These are phyloP conservation scores for Stomorhina lunata DNA, from an alignment of 2,888 invertebrate genomes.

Conservation along the genomic window DNA sequence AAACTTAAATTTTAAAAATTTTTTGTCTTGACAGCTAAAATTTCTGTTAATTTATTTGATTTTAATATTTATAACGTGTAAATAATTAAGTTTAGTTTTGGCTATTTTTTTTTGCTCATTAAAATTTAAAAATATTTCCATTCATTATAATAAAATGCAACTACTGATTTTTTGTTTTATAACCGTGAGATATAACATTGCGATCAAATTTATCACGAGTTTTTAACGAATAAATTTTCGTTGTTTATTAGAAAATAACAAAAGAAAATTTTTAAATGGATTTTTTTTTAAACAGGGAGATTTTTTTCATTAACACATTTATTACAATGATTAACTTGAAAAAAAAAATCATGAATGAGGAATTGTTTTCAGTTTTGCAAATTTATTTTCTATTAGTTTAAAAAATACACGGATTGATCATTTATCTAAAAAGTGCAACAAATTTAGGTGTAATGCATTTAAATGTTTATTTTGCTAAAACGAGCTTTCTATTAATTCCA, in stretches of 20 bases:
- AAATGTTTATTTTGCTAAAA: background rate
- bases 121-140: background rate
- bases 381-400: background rate
- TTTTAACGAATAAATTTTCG: constrained; percentile 20
- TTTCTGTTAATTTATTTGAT: background rate
- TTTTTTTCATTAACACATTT: constrained; percentile 37
- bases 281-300: constrained; percentile 19
- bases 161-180: constrained; percentile 28
- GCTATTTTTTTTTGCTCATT: constrained; percentile 22
- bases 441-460: constrained; percentile 21
- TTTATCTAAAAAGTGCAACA: constrained; percentile 10
- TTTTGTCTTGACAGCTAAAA: background rate
- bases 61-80: constrained; percentile 33
- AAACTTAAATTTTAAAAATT: background rate
- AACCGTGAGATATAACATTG: constrained; percentile 49
- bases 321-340: constrained; percentile 7
- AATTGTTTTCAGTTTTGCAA: background rate
- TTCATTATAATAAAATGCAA: background rate
- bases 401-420: background rate
- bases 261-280: background rate
- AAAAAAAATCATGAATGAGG: constrained; percentile 7
- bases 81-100: constrained; percentile 21
- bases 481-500: background rate
- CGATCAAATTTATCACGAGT: constrained; percentile 44
- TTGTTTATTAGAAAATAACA: constrained; percentile 8